phyloP scores from a whole-genome alignment of 2,888 invertebrate genomes.

The Pantelozetes paolii region DNA sequence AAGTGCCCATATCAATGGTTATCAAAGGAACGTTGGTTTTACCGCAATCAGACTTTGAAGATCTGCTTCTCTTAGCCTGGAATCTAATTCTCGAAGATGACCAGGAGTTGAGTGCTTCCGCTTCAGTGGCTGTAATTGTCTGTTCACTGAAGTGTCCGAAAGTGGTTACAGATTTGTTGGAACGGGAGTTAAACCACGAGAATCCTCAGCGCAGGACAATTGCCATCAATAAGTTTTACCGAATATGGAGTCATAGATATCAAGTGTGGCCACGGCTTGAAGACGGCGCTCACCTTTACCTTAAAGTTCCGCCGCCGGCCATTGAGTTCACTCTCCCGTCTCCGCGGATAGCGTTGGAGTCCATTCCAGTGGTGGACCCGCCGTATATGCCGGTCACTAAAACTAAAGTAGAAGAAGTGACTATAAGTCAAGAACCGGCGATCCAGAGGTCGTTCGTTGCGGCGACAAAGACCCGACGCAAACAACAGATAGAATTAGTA shows the following conservation, averaged over 20 bases:
- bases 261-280: conserved; percentile 99
- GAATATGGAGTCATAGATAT: conserved; percentile 91
- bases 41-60: conserved; percentile 74
- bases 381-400: conserved; percentile 98
- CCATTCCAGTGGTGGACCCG: conserved; percentile 89
- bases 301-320: conserved; percentile 97
- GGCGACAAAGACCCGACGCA: conserved; percentile 95
- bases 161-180: conserved; percentile 83
- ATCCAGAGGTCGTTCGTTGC: conserved; percentile 84
- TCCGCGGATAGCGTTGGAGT: conserved; percentile 95
- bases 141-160: conserved; percentile 87
- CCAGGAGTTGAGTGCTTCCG: conserved; percentile 57
- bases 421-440: conserved; percentile 93
- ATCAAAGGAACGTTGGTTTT: conserved; percentile 86
- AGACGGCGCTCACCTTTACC: conserved; percentile 87
- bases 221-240: conserved; percentile 68
- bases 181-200: conserved; percentile 74
- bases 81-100: conserved; percentile 88
- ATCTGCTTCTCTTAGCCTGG: conserved; percentile 90
- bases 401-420: conserved; percentile 98
- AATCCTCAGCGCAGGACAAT: conserved; percentile 76
- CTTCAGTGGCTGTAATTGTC: conserved; percentile 82
- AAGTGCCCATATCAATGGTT: conserved; percentile 77
- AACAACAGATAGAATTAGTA: conserved; percentile 97
- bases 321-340: conserved; percentile 99